phyloP scores from a whole-genome alignment of 1,140 invertebrate genomes.

The Meloidogyne floridensis region DNA sequence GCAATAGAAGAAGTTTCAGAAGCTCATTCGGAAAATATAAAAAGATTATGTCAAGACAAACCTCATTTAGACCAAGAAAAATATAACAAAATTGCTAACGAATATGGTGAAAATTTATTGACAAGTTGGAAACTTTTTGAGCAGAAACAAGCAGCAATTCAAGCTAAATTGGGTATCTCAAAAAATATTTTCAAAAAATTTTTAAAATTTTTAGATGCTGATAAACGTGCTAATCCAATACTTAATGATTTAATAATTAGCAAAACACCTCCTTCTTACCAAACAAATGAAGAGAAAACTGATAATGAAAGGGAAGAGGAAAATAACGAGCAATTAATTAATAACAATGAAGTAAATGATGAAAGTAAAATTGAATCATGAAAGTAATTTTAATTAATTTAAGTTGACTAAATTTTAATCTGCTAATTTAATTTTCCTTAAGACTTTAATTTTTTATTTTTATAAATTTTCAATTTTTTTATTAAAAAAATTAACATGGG shows the following conservation, averaged over 20 bases:
- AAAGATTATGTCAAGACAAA: constrained; percentile 26
- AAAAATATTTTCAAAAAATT: not conserved
- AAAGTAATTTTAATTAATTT: not conserved
- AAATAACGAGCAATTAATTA: not conserved
- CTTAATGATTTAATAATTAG: constrained; percentile 28
- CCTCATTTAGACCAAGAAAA: constrained; percentile 24
- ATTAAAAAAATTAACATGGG: too few relatives aligned
- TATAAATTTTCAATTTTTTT: constrained; percentile 1
- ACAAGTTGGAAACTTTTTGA: constrained; percentile 35
- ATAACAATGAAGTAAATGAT: not conserved
- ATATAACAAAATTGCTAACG: constrained; percentile 36
- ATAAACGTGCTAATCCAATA: constrained; percentile 39
- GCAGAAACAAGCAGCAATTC: constrained; percentile 35
- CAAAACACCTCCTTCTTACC: constrained; percentile 28
- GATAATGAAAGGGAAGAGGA: not conserved
- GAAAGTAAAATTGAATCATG: not conserved
- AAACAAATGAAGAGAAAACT: not conserved
- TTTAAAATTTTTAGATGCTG: constrained; percentile 33
- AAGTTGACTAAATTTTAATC: not conserved
- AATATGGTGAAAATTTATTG: constrained; percentile 34
- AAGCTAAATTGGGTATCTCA: constrained; percentile 32
- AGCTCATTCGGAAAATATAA: constrained; percentile 30
- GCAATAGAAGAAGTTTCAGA: constrained; percentile 36
- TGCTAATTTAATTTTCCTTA: not conserved
- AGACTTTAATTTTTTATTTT: not conserved